Percentiles rank a stretch among this genome's conserved stretches.
Evolutionary conservation across 2,888 invertebrate species (phyloP).

Genomic region (Ctena decussata): DNA sequence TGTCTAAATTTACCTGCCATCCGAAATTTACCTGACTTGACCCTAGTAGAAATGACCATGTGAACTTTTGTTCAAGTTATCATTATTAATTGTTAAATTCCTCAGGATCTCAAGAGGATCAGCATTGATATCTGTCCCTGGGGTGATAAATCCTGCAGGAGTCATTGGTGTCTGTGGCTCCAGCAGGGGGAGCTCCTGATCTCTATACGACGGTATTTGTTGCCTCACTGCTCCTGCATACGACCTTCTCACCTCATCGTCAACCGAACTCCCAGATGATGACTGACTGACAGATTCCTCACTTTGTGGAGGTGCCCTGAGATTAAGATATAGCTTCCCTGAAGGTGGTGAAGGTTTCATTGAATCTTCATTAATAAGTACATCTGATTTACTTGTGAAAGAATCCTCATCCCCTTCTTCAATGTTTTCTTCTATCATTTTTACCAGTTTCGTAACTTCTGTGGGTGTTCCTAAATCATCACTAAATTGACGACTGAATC

Average conservation of each 20-base stretch:
- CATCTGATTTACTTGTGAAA: conserved; percentile 13
- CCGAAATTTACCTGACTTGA: too few species aligned
- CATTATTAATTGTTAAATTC: conserved; percentile 80
- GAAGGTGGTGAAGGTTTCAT: conserved; percentile 56
- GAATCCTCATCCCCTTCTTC: conserved; percentile 71
- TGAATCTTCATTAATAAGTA: conserved; percentile 29
- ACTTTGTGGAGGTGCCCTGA: conserved; percentile 43
- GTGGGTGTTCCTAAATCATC: conserved; percentile 82
- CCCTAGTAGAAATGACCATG: conserved; percentile 62
- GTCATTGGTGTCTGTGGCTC: conserved; percentile 81
- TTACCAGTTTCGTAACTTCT: conserved; percentile 79
- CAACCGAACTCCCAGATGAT: conserved; percentile 61
- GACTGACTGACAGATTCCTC: conserved; percentile 50
- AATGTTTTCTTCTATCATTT: conserved; percentile 81
- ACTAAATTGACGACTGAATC: conserved; percentile 82
- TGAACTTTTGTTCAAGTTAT: conserved; percentile 60
- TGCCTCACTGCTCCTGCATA: conserved; percentile 72
- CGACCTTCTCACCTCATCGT: conserved; percentile 60
- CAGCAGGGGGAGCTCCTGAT: conserved; percentile 62
- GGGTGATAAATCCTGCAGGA: conserved; percentile 79
- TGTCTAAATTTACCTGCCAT: too few species aligned
- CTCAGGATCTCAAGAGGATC: conserved; percentile 83
- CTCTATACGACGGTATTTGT: conserved; percentile 60
- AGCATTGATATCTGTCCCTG: conserved; percentile 76
- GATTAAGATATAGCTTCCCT: conserved; percentile 66